These are phyloP conservation scores for Drosophila ambigua DNA, from an alignment of 1,140 invertebrate species.

Conservation along the genomic window DNA sequence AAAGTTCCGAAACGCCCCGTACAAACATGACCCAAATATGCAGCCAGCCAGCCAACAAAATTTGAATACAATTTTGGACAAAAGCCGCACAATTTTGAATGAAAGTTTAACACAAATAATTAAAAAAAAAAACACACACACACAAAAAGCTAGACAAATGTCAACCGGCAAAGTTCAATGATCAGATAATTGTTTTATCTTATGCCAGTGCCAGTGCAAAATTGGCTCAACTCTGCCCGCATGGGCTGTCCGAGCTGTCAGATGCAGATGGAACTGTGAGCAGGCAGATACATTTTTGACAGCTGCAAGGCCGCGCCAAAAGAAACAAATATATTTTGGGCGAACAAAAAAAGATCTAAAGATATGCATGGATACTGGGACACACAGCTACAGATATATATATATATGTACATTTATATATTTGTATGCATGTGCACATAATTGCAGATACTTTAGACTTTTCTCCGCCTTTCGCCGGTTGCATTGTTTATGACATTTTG, in stretches of 20 bases:
- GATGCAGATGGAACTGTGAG: constrained; percentile 4
- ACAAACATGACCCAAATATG: no score
- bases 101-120: neutral
- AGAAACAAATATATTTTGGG: constrained; percentile 3
- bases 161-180: constrained; percentile 45
- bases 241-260: constrained; percentile 18
- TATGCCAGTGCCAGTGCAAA: constrained; percentile 9
- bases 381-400: neutral
- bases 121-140: neutral
- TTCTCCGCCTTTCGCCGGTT: constrained; percentile 72
- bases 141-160: constrained; percentile 14
- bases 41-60: no score
- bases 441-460: constrained; percentile 49
- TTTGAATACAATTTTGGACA: no score
- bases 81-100: neutral
- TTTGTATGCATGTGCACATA: constrained; percentile 14
- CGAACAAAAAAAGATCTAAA: constrained; percentile 1
- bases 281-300: constrained; percentile 28
- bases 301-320: constrained; percentile 44
- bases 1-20: no score
- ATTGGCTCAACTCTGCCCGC: constrained; percentile 35
- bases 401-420: neutral
- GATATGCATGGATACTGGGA: constrained; percentile 6
- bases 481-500: constrained; percentile 79
- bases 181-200: constrained; percentile 57